phyloP scores from a whole-genome alignment of 2,113 vertebrate genomes.

The Petrocephalus zakoni region DNA sequence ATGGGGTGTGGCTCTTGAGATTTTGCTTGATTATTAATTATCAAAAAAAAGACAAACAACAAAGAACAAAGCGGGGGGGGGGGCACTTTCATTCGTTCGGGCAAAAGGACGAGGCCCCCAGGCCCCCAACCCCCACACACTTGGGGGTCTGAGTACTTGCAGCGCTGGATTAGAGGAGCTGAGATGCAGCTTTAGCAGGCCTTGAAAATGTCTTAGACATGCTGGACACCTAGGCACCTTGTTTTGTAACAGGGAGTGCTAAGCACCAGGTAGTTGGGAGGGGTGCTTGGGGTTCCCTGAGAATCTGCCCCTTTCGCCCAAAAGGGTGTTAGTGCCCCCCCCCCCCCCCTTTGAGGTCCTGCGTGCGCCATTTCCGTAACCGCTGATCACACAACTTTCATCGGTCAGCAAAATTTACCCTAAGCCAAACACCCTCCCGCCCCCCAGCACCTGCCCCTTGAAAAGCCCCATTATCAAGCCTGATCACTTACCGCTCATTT shows the following conservation, averaged over 20 bases:
- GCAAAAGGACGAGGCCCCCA: not conserved
- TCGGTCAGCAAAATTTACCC: not conserved
- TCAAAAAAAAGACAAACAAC: no score
- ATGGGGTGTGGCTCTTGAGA: not conserved
- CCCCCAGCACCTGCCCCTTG: not conserved
- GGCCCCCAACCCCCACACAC: no score
- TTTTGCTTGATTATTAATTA: no score
- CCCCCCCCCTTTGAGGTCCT: not conserved
- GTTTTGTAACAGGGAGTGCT: no score
- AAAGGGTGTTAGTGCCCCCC: not conserved
- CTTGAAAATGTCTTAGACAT: not conserved
- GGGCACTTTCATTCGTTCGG: no score
- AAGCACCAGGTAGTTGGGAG: not conserved
- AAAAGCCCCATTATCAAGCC: not conserved
- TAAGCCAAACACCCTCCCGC: not conserved
- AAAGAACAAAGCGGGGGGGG: no score
- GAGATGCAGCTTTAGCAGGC: not conserved
- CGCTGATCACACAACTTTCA: not conserved
- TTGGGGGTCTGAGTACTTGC: not conserved
- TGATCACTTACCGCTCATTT: not conserved
- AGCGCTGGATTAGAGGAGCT: not conserved
- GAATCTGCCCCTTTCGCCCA: not conserved
- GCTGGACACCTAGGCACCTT: not conserved
- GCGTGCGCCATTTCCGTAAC: not conserved
- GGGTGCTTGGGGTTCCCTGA: not conserved